Conservation (phyloP, 2,888 invertebrate genomes). For the Ormyrus labotus region DNA sequence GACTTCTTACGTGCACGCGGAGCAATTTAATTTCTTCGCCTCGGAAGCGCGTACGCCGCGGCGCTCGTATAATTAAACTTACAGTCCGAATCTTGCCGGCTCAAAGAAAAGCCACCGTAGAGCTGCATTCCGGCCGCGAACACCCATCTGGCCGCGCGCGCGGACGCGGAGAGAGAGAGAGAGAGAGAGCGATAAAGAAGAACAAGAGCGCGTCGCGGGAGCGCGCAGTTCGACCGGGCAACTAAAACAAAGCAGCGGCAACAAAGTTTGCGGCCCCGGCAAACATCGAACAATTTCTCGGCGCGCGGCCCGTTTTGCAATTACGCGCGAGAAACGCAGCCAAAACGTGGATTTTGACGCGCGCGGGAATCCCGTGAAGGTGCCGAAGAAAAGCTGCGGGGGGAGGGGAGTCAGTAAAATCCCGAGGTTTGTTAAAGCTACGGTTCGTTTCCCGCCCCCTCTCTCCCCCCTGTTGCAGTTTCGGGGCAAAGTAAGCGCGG, state of each 20-base stretch:
- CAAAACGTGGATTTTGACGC: conserved; percentile 36
- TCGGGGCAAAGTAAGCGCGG: conserved; percentile 26
- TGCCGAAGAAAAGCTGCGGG: conserved; percentile 19
- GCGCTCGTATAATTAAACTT: background rate
- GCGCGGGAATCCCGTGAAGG: background rate
- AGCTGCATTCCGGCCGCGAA: background rate
- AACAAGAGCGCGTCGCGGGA: background rate
- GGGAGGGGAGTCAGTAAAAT: background rate
- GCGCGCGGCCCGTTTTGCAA: conserved; percentile 18
- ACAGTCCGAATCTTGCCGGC: conserved; percentile 7
- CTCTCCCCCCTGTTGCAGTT: no score
- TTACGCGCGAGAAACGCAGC: conserved; percentile 25
- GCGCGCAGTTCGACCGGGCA: background rate
- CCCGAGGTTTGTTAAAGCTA: conserved; percentile 44
- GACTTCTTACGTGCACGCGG: no score
- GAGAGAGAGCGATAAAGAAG: no score
- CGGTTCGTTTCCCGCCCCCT: background rate
- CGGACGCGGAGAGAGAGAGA: no score
- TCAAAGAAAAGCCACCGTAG: background rate
- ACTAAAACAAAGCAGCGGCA: conserved; percentile 33
- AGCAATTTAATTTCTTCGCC: no score
- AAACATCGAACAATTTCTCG: conserved; percentile 55
- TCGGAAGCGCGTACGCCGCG: background rate
- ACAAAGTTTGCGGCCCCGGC: conserved; percentile 31
- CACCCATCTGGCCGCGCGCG: no score